phyloP scores from a whole-genome alignment of 2,797 vertebrate genomes.

The Sarcophilus harrisii region DNA sequence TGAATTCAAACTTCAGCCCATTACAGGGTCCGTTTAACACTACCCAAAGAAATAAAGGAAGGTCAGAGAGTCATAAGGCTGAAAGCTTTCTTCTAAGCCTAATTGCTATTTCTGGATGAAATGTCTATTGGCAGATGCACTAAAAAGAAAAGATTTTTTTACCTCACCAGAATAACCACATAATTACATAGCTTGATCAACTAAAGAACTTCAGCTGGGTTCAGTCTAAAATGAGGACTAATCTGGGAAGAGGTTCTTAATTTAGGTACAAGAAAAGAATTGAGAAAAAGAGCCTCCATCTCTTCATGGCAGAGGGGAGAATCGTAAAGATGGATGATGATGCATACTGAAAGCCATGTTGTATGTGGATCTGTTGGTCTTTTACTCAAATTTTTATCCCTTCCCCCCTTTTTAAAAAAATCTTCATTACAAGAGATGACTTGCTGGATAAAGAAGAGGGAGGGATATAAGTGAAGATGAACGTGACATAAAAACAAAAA shows the following conservation, averaged over 20 bases:
- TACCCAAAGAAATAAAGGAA: not conserved
- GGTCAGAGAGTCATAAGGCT: not conserved
- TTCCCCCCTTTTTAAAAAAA: not conserved
- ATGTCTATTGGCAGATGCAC: not conserved
- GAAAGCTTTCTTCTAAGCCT: not conserved
- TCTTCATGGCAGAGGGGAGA: not conserved
- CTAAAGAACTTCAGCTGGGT: not conserved
- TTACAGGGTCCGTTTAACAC: not conserved
- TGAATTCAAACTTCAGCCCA: too few relatives aligned
- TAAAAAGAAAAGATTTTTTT: not conserved
- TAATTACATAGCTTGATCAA: not conserved
- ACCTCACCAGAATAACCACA: not conserved
- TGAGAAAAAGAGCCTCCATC: not conserved
- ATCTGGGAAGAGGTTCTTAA: not conserved
- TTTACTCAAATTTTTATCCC: not conserved
- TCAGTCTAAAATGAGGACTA: conserved; percentile 31
- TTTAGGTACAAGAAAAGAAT: not conserved
- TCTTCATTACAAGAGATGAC: not conserved
- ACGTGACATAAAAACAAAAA: not conserved
- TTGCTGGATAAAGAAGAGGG: not conserved
- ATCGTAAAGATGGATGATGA: not conserved
- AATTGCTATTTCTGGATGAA: not conserved
- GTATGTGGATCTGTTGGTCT: not conserved
- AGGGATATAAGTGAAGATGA: not conserved
- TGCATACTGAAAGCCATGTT: not conserved